phyloP scores from a whole-genome alignment of 2,888 invertebrate genomes.

The Agrypnus murinus region DNA sequence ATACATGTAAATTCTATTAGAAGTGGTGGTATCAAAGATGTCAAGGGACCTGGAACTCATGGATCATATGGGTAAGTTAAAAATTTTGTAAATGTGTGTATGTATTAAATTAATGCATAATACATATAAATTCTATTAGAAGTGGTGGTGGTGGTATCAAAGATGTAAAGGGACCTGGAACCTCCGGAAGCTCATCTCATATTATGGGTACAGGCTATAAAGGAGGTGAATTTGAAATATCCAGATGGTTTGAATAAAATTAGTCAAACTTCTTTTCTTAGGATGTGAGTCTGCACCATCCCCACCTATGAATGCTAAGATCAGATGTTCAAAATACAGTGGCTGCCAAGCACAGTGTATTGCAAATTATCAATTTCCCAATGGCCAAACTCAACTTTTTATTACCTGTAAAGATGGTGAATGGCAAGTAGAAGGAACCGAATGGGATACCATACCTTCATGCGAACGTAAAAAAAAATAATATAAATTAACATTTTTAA shows the following conservation, averaged over 20 bases:
- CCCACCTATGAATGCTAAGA: constrained; percentile 65
- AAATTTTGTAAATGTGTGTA: too few relatives aligned
- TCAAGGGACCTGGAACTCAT: too few relatives aligned
- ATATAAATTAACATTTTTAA: constrained; percentile 9
- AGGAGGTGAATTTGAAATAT: constrained; percentile 7
- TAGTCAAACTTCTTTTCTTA: constrained; percentile 13
- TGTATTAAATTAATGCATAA: too few relatives aligned
- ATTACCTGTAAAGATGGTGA: constrained; percentile 72
- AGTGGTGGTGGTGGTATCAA: too few relatives aligned
- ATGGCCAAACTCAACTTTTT: constrained; percentile 70
- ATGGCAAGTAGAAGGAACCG: constrained; percentile 72
- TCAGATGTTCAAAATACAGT: constrained; percentile 68
- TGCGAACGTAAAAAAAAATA: constrained; percentile 75
- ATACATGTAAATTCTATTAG: too few relatives aligned
- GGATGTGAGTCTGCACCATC: constrained; percentile 44
- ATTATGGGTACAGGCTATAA: background rate
- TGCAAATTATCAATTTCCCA: constrained; percentile 73
- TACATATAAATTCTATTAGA: too few relatives aligned
- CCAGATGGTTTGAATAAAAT: background rate
- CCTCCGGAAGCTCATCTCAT: background rate
- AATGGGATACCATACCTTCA: constrained; percentile 73
- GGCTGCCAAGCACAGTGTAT: constrained; percentile 74
- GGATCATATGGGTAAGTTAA: constrained; percentile 14
- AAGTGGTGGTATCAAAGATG: too few relatives aligned
- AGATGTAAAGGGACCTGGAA: too few relatives aligned